Evolutionary conservation across 2,113 vertebrate species (phyloP).

Genomic region (Empidonax alnorum): DNA sequence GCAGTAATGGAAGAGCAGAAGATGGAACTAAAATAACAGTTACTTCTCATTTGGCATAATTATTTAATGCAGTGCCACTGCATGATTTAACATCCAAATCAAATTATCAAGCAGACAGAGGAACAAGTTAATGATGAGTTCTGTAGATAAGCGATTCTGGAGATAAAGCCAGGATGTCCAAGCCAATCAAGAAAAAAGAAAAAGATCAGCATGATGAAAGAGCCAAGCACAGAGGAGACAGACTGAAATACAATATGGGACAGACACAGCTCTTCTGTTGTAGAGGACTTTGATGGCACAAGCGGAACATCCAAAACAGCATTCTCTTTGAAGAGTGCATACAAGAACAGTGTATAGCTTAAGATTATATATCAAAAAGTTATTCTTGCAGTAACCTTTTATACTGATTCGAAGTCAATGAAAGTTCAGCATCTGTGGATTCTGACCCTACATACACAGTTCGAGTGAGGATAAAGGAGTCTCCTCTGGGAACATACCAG

Average conservation of each 20-base stretch:
- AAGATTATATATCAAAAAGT: neutral
- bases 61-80: neutral
- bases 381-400: neutral
- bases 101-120: conserved; percentile 14
- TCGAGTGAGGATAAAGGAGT: neutral
- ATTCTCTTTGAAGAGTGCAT: neutral
- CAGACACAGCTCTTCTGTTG: neutral
- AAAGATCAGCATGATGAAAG: neutral
- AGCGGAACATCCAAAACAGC: neutral
- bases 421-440: conserved; percentile 1
- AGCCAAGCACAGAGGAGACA: neutral
- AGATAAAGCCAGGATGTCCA: neutral
- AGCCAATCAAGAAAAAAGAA: neutral
- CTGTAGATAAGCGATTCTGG: neutral
- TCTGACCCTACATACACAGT: neutral
- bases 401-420: neutral
- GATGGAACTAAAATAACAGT: neutral
- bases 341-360: neutral
- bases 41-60: neutral
- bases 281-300: neutral
- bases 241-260: neutral
- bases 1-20: conserved; percentile 20
- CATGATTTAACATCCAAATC: conserved; percentile 9
- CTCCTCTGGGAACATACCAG: conserved; percentile 80
- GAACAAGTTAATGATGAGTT: neutral